Conservation (phyloP, 2,888 invertebrate genomes). For the Endomychus coccineus region DNA sequence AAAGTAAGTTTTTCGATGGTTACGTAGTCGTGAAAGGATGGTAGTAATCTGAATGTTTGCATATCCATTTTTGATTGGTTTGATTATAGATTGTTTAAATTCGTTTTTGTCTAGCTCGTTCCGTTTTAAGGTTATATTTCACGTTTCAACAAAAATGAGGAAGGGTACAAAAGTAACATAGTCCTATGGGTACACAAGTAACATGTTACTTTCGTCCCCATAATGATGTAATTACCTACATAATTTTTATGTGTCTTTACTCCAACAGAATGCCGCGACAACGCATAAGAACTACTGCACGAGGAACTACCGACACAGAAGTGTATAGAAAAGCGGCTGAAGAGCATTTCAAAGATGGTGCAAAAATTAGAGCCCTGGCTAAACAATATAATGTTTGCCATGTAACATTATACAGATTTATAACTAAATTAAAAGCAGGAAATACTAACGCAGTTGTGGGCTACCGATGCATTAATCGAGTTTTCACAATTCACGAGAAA, state of each 20-base stretch:
- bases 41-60: too few species aligned
- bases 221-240: background rate
- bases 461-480: slow-evolving; percentile 12
- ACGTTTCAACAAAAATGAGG: too few species aligned
- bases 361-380: slow-evolving; percentile 12
- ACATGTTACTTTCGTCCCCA: slow-evolving; percentile 10
- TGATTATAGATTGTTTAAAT: too few species aligned
- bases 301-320: slow-evolving; percentile 4
- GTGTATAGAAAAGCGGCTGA: slow-evolving; percentile 5
- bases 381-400: slow-evolving; percentile 16
- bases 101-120: too few species aligned
- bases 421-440: slow-evolving; percentile 12
- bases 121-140: too few species aligned
- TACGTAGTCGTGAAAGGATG: too few species aligned
- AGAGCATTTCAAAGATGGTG: slow-evolving; percentile 8
- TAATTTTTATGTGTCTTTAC: background rate
- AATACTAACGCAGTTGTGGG: slow-evolving; percentile 8
- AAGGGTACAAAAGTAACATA: slow-evolving; percentile 16
- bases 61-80: too few species aligned
- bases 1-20: too few species aligned
- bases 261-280: slow-evolving; percentile 6
- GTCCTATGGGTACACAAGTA: slow-evolving; percentile 5
- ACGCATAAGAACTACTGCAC: background rate
- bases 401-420: slow-evolving; percentile 14
- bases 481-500: slow-evolving; percentile 10